Conservation (phyloP, 2,797 vertebrate genomes). For the Paratrypauchen microcephalus region DNA sequence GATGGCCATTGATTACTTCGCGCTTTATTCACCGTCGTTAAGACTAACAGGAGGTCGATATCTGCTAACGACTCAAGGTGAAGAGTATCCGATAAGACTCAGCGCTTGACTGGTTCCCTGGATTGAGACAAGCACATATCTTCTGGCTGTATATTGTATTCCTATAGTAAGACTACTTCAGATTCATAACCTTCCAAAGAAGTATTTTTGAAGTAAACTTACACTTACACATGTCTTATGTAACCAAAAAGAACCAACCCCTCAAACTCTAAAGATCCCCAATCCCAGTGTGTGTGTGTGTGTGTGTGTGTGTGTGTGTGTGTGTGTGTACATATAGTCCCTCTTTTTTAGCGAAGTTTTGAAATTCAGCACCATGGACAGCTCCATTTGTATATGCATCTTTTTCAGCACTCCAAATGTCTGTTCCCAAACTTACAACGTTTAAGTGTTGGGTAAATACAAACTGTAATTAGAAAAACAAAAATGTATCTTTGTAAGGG, state of each 20-base stretch:
- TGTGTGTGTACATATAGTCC: no score
- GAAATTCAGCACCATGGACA: slow-evolving; percentile 6
- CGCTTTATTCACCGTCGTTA: slow-evolving; percentile 68
- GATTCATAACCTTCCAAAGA: background rate
- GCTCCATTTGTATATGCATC: background rate
- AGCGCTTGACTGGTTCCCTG: slow-evolving; percentile 55
- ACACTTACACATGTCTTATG: background rate
- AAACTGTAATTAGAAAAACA: background rate
- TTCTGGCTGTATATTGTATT: background rate
- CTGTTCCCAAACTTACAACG: background rate
- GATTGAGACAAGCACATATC: background rate
- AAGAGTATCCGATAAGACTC: slow-evolving; percentile 53
- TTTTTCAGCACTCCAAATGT: background rate
- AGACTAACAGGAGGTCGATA: slow-evolving; percentile 66
- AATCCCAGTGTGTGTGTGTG: no score
- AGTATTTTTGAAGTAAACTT: background rate
- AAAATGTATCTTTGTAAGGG: background rate
- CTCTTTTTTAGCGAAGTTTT: background rate
- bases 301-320: no score
- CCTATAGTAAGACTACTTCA: background rate
- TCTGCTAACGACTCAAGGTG: slow-evolving; percentile 67
- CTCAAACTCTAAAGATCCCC: background rate
- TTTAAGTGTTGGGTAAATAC: background rate
- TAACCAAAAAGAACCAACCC: background rate
- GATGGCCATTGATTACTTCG: slow-evolving; percentile 70